Evolutionary conservation across 2,113 vertebrate species (phyloP), one percentile per base, ranked within the genome.

Genomic region (Cyanocitta stelleri): DNA sequence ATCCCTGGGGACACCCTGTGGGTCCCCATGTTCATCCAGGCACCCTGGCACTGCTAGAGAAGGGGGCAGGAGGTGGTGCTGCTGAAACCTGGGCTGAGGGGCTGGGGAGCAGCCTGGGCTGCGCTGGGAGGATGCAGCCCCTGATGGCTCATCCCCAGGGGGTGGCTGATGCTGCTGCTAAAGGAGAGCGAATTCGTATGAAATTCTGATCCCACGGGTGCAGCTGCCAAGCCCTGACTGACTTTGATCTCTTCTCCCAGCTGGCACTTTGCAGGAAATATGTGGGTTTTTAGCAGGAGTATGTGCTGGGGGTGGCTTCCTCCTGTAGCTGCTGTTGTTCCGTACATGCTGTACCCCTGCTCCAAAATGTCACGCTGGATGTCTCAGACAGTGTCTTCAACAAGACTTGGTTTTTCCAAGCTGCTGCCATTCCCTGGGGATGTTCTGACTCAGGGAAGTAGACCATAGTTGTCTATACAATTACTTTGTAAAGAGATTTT

Each of bases 231-330:
- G 56, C 78, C 54, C 37, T 9, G 7, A 6, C 37, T 88, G 72
- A 13, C 87, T 92, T 86, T 88, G 79, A 80, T 89, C 61, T 79
- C 32, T 64, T 80, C 49, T 89, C 58, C 69, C 49, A 78, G 81
- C 71, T 76, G 81, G 78, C 33, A 52, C 7, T 95, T 82, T 16
- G 49, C 62, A 79, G 93, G 88, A 93, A 95, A 64, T 77, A 68
- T 26, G 58, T 69, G 67, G 35, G 81, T 93, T 95, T 89, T 78
- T 49, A 68, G 35, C 58, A 59, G 73, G 30, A 73, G 10, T 24
- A 1, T 33, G 12, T 4, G 9, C 23, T 71, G 77, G 68, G 66
- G 62, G 41, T 86, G 55, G 87, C 71, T 87, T 78, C 66, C 48
- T 68, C 51, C 39, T 29, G 20, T 44, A 61, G 51, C 87, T 76